A percentile compares a stretch with the other conserved stretches of the same genome.
phyloP scores from a whole-genome alignment of 1,140 invertebrate genomes.

The Neotoxoptera formosana region DNA sequence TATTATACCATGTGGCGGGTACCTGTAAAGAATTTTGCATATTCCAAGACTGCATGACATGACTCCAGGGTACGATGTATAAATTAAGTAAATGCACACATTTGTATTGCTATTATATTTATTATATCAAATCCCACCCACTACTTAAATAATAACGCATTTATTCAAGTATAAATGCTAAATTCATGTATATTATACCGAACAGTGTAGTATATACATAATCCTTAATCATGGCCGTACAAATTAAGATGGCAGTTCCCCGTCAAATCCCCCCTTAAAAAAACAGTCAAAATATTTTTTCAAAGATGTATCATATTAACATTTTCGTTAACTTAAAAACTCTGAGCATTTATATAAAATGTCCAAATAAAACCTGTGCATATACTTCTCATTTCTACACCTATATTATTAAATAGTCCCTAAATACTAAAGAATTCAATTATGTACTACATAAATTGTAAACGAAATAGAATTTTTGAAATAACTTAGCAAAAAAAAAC shows the following conservation, averaged over 20 bases:
- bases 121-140: not conserved
- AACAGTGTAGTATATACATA: not conserved
- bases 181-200: not conserved
- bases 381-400: not conserved
- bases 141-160: not conserved
- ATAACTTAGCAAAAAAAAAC: not conserved
- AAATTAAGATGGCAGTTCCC: not conserved
- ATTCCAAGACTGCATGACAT: not conserved
- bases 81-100: not conserved
- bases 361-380: not conserved
- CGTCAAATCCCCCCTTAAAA: not conserved
- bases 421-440: not conserved
- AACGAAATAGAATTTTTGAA: not conserved
- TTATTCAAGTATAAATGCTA: not conserved
- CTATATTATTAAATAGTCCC: not conserved
- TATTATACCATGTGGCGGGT: not conserved
- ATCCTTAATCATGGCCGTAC: not conserved
- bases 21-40: constrained; percentile 12
- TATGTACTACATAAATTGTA: not conserved
- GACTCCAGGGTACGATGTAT: not conserved
- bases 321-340: not conserved
- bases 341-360: not conserved
- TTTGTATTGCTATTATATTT: not conserved
- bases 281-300: not conserved
- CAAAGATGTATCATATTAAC: not conserved